Conservation (phyloP, 2,113 vertebrate species). For the Protobothrops flavoviridis region DNA sequence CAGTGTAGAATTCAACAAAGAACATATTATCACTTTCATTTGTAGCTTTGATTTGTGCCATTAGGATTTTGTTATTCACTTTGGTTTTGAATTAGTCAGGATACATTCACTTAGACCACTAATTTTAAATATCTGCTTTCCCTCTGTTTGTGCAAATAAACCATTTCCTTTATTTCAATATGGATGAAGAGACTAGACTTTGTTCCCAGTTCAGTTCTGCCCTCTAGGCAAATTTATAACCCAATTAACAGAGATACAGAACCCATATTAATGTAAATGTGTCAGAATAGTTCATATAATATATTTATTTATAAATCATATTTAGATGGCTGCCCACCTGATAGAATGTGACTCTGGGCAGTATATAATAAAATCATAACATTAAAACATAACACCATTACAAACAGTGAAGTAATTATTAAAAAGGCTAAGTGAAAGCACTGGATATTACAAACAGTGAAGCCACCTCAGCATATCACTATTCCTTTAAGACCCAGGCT, state of each 20-base stretch:
- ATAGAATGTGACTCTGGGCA: neutral
- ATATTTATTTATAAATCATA: neutral
- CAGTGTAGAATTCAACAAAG: neutral
- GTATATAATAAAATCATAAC: neutral
- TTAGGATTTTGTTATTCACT: neutral
- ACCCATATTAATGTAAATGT: neutral
- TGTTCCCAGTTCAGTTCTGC: neutral
- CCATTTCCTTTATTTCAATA: neutral
- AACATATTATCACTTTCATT: neutral
- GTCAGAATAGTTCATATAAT: neutral
- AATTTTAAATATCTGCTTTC: neutral
- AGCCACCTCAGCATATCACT: neutral
- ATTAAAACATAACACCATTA: neutral
- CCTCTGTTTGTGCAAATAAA: neutral
- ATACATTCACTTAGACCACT: neutral
- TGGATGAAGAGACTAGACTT: neutral
- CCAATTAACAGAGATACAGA: neutral
- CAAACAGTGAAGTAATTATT: neutral
- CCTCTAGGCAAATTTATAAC: neutral
- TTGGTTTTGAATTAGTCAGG: neutral
- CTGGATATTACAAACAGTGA: neutral
- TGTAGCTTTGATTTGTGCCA: neutral
- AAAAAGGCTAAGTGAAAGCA: neutral
- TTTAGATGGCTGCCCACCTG: neutral
- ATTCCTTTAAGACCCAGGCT: neutral